Evolutionary conservation across 1,140 invertebrate species (phyloP).

Genomic region (Diachasma alloeum): DNA sequence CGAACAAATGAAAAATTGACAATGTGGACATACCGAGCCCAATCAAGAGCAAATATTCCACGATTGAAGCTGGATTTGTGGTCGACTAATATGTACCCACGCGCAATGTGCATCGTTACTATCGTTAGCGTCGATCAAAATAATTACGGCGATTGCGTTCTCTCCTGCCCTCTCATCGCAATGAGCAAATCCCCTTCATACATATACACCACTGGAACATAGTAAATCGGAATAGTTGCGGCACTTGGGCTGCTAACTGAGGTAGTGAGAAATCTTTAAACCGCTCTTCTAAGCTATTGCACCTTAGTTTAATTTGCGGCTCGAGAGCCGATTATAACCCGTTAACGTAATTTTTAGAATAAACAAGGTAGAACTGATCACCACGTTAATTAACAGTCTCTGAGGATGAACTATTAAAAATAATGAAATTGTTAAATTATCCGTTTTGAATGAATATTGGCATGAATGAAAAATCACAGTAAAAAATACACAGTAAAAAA

Average conservation of each 20-base stretch:
- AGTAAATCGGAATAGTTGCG: constrained; percentile 13
- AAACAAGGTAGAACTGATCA: constrained; percentile 3
- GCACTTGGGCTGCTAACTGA: background rate
- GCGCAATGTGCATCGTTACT: constrained; percentile 25
- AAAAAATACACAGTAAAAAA: too few species aligned
- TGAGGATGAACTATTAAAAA: background rate
- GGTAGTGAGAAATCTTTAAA: background rate
- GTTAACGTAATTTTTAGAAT: background rate
- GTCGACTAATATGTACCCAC: constrained; percentile 29
- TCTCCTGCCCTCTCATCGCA: constrained; percentile 2
- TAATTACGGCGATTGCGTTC: constrained; percentile 29
- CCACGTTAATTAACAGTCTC: background rate
- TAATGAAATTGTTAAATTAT: constrained; percentile 1
- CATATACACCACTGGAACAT: background rate
- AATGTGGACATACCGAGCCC: background rate
- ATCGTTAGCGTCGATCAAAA: constrained; percentile 37
- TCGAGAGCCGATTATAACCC: background rate
- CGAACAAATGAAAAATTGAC: constrained; percentile 13
- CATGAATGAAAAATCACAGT: background rate
- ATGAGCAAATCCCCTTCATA: background rate
- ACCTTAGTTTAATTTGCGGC: background rate
- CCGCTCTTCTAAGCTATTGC: background rate
- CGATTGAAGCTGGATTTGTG: constrained; percentile 19
- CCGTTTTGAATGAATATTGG: background rate
- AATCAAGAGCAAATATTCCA: background rate